These are phyloP conservation scores for Delia radicum DNA, from an alignment of 1,140 invertebrate genomes.

Conservation along the genomic window DNA sequence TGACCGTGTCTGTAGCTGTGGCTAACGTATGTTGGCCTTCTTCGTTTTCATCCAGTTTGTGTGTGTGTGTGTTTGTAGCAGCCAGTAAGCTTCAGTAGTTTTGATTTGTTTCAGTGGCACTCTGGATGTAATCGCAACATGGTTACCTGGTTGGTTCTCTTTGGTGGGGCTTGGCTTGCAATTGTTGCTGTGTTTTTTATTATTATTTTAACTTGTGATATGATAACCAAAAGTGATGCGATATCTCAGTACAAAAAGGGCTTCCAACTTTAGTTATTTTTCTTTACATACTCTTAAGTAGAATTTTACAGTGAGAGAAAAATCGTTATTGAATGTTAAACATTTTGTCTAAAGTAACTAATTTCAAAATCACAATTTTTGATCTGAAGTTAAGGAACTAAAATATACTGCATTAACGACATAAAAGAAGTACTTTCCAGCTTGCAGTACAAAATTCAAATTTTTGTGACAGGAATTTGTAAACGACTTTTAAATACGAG, in stretches of 20 bases:
- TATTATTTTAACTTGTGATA: background rate
- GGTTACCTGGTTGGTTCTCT: background rate
- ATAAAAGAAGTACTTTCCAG: too few relatives aligned
- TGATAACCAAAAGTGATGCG: background rate
- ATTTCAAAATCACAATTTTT: too few relatives aligned
- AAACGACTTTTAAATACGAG: too few relatives aligned
- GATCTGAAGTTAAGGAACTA: too few relatives aligned
- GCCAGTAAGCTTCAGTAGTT: constrained; percentile 26
- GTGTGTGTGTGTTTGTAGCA: too few relatives aligned
- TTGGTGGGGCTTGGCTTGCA: background rate
- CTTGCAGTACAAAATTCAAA: too few relatives aligned
- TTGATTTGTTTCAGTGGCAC: constrained; percentile 30
- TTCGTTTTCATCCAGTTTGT: constrained; percentile 25
- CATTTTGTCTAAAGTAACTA: too few relatives aligned
- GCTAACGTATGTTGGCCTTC: background rate
- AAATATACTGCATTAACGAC: too few relatives aligned
- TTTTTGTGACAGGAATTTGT: too few relatives aligned
- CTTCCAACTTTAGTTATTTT: constrained; percentile 10
- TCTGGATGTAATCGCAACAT: constrained; percentile 1
- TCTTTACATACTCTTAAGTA: too few relatives aligned
- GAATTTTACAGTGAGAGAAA: background rate
- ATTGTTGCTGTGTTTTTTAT: background rate
- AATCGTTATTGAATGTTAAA: too few relatives aligned
- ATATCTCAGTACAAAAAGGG: background rate
- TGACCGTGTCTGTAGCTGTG: background rate